Conservation (phyloP, 2,888 invertebrate genomes). For the Dryocosmus kuriphilus region DNA sequence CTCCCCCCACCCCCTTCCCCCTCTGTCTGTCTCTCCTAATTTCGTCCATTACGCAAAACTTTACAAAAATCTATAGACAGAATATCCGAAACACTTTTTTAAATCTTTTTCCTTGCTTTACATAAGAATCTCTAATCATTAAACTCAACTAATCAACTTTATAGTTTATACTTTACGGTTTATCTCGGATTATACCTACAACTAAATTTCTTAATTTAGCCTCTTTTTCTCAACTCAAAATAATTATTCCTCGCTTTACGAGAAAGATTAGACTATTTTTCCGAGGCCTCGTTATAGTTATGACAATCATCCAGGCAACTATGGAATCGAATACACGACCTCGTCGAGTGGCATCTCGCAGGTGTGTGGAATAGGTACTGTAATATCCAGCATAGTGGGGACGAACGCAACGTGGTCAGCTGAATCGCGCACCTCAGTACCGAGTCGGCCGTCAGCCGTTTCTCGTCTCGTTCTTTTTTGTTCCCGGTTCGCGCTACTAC, state of each 20-base stretch:
- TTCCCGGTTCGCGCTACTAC: slow-evolving; percentile 33
- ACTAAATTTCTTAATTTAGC: not conserved
- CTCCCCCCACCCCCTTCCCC: no score
- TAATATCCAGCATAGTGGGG: slow-evolving; percentile 50
- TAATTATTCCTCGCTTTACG: not conserved
- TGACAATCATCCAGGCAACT: not conserved
- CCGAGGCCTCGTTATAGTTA: not conserved
- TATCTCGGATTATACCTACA: not conserved
- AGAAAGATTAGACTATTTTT: not conserved
- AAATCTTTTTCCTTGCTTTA: not conserved
- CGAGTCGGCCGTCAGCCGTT: slow-evolving; percentile 66
- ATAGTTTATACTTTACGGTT: not conserved
- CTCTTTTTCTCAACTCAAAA: not conserved
- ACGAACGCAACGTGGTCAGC: slow-evolving; percentile 52
- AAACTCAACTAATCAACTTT: not conserved
- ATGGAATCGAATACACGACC: slow-evolving; percentile 50
- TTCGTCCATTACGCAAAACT: not conserved
- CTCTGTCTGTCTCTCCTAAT: not conserved
- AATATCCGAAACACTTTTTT: not conserved
- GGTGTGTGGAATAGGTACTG: slow-evolving; percentile 50
- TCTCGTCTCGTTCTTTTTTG: slow-evolving; percentile 50
- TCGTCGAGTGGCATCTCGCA: slow-evolving; percentile 50
- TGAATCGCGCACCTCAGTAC: slow-evolving; percentile 61
- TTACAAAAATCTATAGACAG: not conserved
- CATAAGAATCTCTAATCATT: not conserved